Percentiles rank a stretch among this genome's conserved stretches.
Conservation (phyloP, 2,797 vertebrate species). For the Pteronotus mesoamericanus region DNA sequence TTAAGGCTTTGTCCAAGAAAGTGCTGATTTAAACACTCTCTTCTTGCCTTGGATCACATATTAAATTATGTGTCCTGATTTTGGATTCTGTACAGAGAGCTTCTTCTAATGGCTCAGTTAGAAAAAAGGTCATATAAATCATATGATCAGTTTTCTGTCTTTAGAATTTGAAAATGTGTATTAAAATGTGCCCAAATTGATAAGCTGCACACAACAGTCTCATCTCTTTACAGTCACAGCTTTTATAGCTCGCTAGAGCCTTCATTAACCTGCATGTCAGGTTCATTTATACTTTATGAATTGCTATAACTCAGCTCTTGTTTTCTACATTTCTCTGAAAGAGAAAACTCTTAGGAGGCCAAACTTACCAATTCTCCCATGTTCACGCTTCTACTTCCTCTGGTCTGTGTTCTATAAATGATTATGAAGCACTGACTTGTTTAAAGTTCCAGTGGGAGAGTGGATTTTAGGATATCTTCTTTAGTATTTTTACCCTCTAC, state of each 20-base stretch:
- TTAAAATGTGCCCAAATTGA: neutral
- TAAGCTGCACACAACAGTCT: neutral
- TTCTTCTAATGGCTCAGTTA: neutral
- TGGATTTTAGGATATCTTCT: neutral
- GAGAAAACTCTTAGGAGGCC: neutral
- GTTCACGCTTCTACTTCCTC: neutral
- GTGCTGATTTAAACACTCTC: neutral
- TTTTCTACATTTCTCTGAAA: conserved; percentile 2
- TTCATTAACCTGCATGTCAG: conserved; percentile 12
- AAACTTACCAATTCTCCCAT: neutral
- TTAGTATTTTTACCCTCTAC: conserved; percentile 7
- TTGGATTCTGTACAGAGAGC: neutral
- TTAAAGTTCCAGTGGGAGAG: neutral
- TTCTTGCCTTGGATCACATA: neutral
- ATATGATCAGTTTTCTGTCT: neutral
- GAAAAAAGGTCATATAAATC: neutral
- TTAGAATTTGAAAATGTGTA: neutral
- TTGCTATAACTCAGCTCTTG: neutral
- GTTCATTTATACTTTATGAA: conserved; percentile 9
- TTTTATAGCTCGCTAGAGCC: neutral
- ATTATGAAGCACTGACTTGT: conserved; percentile 19
- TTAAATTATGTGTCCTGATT: neutral
- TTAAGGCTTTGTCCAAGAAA: neutral
- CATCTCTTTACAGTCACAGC: neutral
- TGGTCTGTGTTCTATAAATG: conserved; percentile 37